These are phyloP conservation scores for Dunckerocampus dactyliophorus DNA, from an alignment of 2,113 vertebrate species.

Conservation along the genomic window DNA sequence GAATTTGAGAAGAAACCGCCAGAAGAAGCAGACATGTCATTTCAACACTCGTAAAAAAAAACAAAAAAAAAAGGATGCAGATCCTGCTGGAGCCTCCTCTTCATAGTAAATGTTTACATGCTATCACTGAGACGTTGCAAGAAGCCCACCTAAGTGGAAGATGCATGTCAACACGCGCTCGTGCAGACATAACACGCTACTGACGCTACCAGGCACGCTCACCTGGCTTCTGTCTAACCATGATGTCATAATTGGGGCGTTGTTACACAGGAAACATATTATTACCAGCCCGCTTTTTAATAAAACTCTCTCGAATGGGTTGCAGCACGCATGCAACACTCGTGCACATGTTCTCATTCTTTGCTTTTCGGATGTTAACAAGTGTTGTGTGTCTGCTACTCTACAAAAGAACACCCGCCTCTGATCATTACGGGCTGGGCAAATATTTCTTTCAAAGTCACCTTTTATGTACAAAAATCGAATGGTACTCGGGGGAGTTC, in stretches of 20 bases:
- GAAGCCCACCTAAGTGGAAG: background rate
- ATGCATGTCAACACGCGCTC: background rate
- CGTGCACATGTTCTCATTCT: background rate
- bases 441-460: background rate
- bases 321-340: background rate
- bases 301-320: conserved; percentile 44
- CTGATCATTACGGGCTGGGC: background rate
- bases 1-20: conserved; percentile 45
- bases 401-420: background rate
- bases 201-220: background rate
- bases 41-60: background rate
- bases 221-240: conserved; percentile 20
- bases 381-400: background rate
- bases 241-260: conserved; percentile 34
- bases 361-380: background rate
- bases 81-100: background rate
- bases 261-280: conserved; percentile 22
- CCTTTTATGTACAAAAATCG: background rate
- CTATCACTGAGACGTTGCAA: conserved; percentile 22
- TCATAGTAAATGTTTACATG: conserved; percentile 44
- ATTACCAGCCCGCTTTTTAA: conserved; percentile 1
- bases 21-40: conserved; percentile 22
- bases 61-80: background rate
- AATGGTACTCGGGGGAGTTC: background rate
- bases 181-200: background rate